A percentile compares a stretch with the other conserved stretches of the same genome.
phyloP scores from a whole-genome alignment of 2,113 vertebrate species.

The Calypte anna region DNA sequence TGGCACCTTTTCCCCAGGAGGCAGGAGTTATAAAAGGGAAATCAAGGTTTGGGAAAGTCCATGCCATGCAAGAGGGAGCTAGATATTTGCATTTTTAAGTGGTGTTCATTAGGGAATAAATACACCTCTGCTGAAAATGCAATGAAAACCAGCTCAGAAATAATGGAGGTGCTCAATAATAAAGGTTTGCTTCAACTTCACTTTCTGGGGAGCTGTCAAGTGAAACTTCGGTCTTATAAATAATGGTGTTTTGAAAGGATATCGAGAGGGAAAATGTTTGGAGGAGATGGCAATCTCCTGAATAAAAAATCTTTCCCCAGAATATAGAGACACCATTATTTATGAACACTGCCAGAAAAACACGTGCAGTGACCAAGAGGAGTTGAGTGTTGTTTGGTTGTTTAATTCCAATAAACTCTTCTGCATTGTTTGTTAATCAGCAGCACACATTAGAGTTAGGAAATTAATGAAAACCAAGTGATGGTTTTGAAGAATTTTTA shows the following conservation, averaged over 20 bases:
- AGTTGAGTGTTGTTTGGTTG: not conserved
- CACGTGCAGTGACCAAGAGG: not conserved
- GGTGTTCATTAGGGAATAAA: not conserved
- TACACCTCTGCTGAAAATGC: not conserved
- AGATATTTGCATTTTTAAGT: not conserved
- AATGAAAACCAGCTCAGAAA: not conserved
- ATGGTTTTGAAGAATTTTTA: conserved; percentile 82
- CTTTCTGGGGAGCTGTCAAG: conserved; percentile 4
- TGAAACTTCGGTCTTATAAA: conserved; percentile 45
- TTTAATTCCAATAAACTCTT: conserved; percentile 37
- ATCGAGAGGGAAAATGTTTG: conserved; percentile 30
- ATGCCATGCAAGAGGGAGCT: not conserved
- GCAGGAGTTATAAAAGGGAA: conserved; percentile 11
- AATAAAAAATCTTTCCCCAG: not conserved
- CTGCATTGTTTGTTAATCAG: conserved; percentile 62
- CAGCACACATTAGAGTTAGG: conserved; percentile 82
- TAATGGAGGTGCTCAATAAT: not conserved
- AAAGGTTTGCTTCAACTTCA: not conserved
- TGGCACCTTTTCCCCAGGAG: conserved; percentile 3
- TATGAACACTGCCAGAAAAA: not conserved
- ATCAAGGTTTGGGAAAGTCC: not conserved
- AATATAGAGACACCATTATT: not conserved
- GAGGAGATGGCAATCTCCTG: conserved; percentile 9
- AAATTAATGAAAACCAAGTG: conserved; percentile 87
- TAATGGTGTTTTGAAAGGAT: conserved; percentile 47